Evolutionary conservation across 2,888 invertebrate species (phyloP).

Genomic region (Siphlonurus alternatus): DNA sequence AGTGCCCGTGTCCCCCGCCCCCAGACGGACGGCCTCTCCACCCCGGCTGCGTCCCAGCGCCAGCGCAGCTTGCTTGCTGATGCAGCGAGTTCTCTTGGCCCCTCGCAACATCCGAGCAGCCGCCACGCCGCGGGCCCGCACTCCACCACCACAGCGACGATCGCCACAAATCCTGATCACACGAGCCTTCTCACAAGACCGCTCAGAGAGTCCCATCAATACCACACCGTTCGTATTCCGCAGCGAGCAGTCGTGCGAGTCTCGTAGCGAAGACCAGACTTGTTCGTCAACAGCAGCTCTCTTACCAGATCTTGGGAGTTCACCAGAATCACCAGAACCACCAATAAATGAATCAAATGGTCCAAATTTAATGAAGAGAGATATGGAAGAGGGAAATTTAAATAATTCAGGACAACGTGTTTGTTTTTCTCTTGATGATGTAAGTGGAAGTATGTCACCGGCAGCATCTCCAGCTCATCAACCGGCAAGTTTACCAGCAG

Average conservation of each 20-base stretch:
- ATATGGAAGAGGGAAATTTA: not conserved
- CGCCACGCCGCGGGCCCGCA: constrained; percentile 23
- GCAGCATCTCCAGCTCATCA: not conserved
- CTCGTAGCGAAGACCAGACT: not conserved
- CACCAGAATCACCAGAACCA: not conserved
- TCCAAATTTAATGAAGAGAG: not conserved
- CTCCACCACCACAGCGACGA: constrained; percentile 23
- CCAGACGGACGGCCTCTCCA: not conserved
- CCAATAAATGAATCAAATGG: not conserved
- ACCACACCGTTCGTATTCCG: constrained; percentile 18
- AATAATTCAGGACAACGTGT: not conserved
- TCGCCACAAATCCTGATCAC: constrained; percentile 57
- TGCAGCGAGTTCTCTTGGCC: not conserved
- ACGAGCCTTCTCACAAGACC: constrained; percentile 51
- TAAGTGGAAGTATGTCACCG: not conserved
- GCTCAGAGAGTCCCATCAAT: not conserved
- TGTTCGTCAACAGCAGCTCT: not conserved
- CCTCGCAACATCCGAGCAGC: not conserved
- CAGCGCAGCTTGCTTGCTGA: not conserved
- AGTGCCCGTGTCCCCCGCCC: not conserved
- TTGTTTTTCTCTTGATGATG: not conserved
- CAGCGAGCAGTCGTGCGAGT: not conserved
- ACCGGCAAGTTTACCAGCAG: not conserved
- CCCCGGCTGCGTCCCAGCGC: not conserved
- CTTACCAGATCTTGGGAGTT: not conserved